phyloP scores from a whole-genome alignment of 2,113 vertebrate genomes.

The Sminthopsis crassicaudata region DNA sequence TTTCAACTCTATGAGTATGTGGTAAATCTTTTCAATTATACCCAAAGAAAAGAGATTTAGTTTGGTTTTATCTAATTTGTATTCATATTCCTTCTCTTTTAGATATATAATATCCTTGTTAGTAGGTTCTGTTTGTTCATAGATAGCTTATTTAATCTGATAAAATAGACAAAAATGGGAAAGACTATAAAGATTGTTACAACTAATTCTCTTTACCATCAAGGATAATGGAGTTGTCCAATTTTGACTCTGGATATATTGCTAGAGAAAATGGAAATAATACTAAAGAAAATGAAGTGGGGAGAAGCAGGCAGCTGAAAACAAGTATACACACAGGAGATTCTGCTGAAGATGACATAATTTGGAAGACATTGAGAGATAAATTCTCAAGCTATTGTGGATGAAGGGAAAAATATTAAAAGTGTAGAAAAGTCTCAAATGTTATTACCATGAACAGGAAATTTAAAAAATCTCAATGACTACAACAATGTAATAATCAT shows the following conservation, averaged over 20 bases:
- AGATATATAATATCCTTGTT: slow-evolving; percentile 10
- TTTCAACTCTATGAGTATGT: no score
- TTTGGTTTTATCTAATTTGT: neutral
- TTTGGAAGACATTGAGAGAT: neutral
- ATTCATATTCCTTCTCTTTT: slow-evolving; percentile 55
- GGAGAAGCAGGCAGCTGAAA: neutral
- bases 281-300: neutral
- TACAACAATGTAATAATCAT: neutral
- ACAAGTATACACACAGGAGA: neutral
- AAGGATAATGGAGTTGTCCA: neutral
- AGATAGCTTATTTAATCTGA: neutral
- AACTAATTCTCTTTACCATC: neutral
- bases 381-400: neutral
- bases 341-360: neutral
- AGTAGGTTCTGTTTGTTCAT: slow-evolving; percentile 36
- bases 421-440: neutral
- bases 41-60: neutral
- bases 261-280: neutral
- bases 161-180: slow-evolving; percentile 28
- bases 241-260: neutral
- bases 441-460: no score
- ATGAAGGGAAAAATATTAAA: neutral
- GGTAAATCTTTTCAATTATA: no score
- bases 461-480: neutral
- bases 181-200: neutral